Evolutionary conservation across 1,140 invertebrate species (phyloP).

Genomic region (Panagrolaimus sp.): DNA sequence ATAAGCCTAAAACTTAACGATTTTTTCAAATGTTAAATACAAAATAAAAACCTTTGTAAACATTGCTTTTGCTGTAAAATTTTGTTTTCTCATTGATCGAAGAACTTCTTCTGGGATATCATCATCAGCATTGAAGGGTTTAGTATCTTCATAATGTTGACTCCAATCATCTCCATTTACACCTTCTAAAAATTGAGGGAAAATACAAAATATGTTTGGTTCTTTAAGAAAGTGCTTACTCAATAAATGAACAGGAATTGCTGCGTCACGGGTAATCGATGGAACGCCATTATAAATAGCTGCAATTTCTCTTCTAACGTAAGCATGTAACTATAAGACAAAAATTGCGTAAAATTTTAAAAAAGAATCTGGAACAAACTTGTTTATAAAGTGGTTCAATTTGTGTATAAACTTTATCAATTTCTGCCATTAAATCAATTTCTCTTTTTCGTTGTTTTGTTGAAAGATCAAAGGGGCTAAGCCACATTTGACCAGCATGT

Average conservation of each 20-base stretch:
- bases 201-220: too few species aligned
- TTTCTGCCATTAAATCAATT: constrained; percentile 27
- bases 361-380: too few species aligned
- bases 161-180: constrained; percentile 34
- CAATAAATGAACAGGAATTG: constrained; percentile 69
- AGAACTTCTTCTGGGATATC: constrained; percentile 34
- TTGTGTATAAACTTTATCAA: constrained; percentile 29
- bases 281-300: constrained; percentile 20
- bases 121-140: constrained; percentile 37
- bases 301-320: constrained; percentile 34
- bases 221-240: constrained; percentile 18
- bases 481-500: constrained; percentile 41
- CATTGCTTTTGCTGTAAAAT: constrained; percentile 35
- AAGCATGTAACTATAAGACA: constrained; percentile 28
- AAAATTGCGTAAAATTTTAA: too few species aligned
- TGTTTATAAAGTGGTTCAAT: constrained; percentile 38
- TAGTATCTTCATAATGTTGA: constrained; percentile 37
- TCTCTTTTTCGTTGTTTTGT: constrained; percentile 2
- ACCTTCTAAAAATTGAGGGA: constrained; percentile 27
- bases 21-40: not conserved
- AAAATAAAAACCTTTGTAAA: constrained; percentile 32
- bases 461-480: constrained; percentile 33
- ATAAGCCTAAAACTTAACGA: constrained; percentile 34
- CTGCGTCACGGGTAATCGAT: constrained; percentile 55
- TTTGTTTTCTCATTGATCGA: constrained; percentile 37